Conservation (phyloP, 1,140 invertebrate genomes). For the Neodiprion pinetum region DNA sequence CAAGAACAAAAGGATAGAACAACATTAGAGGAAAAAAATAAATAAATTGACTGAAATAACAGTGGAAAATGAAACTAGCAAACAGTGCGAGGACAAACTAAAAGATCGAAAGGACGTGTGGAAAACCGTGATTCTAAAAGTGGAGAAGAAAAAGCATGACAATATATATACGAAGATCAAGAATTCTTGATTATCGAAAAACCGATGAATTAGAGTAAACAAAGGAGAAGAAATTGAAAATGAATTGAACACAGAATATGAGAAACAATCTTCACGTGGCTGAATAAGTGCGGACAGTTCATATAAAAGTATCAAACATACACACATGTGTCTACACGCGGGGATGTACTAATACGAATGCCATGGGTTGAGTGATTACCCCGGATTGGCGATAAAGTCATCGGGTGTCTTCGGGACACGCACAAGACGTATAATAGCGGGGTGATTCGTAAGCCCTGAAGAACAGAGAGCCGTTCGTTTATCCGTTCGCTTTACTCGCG, state of each 20-base stretch:
- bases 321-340: neutral
- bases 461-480: too few species aligned
- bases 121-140: too few species aligned
- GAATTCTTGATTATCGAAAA: neutral
- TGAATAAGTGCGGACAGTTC: neutral
- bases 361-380: conserved; percentile 57
- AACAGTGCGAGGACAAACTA: neutral
- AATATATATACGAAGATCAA: neutral
- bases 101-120: neutral
- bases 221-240: too few species aligned
- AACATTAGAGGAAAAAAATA: too few species aligned
- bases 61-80: neutral
- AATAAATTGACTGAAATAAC: neutral
- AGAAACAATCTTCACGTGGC: neutral
- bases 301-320: neutral
- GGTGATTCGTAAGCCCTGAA: too few species aligned
- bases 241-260: neutral
- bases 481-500: too few species aligned
- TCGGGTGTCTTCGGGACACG: conserved; percentile 46
- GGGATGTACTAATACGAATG: neutral
- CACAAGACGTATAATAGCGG: too few species aligned
- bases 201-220: too few species aligned
- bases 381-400: conserved; percentile 63
- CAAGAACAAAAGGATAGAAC: too few species aligned
- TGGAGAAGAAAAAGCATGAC: neutral